Evolutionary conservation across 2,888 invertebrate species (phyloP), one percentile per base, ranked within the genome.

Genomic region (Steinernema carpocapsae): DNA sequence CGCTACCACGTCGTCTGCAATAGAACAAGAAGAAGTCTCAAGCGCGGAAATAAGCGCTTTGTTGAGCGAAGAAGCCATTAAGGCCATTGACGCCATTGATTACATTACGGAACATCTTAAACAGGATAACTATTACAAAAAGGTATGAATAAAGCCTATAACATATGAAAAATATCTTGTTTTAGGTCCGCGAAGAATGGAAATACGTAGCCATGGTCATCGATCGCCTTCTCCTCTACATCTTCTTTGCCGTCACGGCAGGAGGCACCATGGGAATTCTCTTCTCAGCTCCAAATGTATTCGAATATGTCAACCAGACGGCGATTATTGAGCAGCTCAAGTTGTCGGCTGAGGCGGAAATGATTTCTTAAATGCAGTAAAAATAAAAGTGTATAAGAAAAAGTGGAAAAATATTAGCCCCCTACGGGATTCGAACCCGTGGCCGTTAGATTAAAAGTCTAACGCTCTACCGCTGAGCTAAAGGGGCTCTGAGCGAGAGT

Each of bases 201-300:
- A 89, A 89, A 80, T 90, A 88, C 82, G 88, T 90, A 42, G 88
- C 89, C 71, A 88, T 89, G 86, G 89, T 89, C 22, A 88, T 90
- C 72, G 90, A 90, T 79, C 85, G 90, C 14, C 82, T 90, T 29
- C 88, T 90, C 76, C 85, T 90, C 32, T 89, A 88, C 84, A 87
- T 89, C 72, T 90, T 90, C 80, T 89, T 89, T 71, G 89, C 88
- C 12, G 88, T 89, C 14, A 88, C 88, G 71, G 79, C 88, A 7
- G 87, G 88, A 14, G 82, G 82, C 22, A 89, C 88, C 1, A 78
- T 86, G 72, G 88, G 88, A 72, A 89, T 90, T 51, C 86, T 89
- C 45, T 83, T 89, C 56, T 88, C 88, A 73, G 89, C 90, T 0
- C 90, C 89, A 0, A 87, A 89, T 80, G 89, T 89, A 12, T 88